Evolutionary conservation across 2,797 vertebrate species (phyloP), one percentile per base, ranked within the genome.

Genomic region (Danio kyathit): DNA sequence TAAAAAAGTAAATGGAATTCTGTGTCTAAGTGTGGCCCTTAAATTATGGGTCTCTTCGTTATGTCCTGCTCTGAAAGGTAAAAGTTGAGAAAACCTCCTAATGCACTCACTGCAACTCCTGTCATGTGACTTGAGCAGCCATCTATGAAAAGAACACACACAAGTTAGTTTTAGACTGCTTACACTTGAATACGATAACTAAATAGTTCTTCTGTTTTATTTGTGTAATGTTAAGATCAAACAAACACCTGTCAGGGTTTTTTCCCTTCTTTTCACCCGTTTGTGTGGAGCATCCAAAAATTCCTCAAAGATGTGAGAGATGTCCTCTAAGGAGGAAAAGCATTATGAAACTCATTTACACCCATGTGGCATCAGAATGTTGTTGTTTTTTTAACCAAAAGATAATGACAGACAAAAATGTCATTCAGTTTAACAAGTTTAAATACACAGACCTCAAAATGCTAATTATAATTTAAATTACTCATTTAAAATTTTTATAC

Each of bases 101-200:
- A 90, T 7, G 94, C 88, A 0, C 92, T 94, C 0, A 96, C 95
- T 0, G 96, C 95, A 41, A 94, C 92, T 1, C 92, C 94, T 0
- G 95, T 97, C 88, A 92, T 95, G 89, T 97, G 96, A 88, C 95
- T 95, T 74, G 95, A 96, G 38, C 96, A 96, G 63, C 94, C 95
- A 1, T 95, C 96, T 97, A 90, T 0, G 56, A 67, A 59, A 70
- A 4, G 5, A 77, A 73, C 12, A 10, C 7, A 49, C 3, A 56
- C 4, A 1, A 54, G 4, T 44, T 67, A 38, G 8, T 66, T 19
- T 57, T 16, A 51, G 52, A 38, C 7, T 14, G 13, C 41, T 52
- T n/a, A 63, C 16, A 52, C 17, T 7, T 41, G 17, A 21, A 29
- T 48, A 12, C 0, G n/a, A 46, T 38, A 59, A 46, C 5, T 2